Evolutionary conservation across 2,113 vertebrate species (phyloP).

Genomic region (Ophiodon elongatus): DNA sequence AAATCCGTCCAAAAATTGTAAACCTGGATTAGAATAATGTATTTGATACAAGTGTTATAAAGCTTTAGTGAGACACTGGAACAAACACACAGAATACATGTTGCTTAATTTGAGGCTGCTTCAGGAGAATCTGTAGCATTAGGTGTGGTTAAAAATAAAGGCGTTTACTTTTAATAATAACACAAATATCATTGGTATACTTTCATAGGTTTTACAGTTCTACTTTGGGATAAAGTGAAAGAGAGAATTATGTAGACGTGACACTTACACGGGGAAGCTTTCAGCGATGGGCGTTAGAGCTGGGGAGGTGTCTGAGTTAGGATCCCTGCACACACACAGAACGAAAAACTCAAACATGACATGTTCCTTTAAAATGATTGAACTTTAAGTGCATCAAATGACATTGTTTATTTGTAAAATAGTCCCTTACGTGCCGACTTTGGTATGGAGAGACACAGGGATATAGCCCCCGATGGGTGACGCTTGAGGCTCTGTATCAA

Average conservation of each 20-base stretch:
- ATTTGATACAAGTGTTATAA: neutral
- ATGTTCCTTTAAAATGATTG: neutral
- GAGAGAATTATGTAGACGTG: neutral
- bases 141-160: neutral
- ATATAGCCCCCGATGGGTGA: conserved; percentile 62
- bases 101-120: neutral
- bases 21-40: neutral
- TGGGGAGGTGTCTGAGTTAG: neutral
- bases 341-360: neutral
- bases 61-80: no score
- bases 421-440: conserved; percentile 72
- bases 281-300: conserved; percentile 11
- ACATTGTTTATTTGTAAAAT: neutral
- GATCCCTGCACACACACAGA: conserved; percentile 51
- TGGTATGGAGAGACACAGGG: conserved; percentile 71
- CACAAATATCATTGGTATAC: neutral
- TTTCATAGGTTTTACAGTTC: neutral
- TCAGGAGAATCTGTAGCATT: neutral
- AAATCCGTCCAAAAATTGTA: neutral
- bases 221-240: neutral
- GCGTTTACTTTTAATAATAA: conserved; percentile 6
- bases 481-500: conserved; percentile 50
- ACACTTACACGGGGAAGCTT: conserved; percentile 54
- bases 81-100: neutral
- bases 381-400: neutral